A percentile compares a stretch with the other conserved stretches of the same genome.
These are phyloP conservation scores for Phrynocephalus vlangalii DNA, from an alignment of 2,797 vertebrate species.

Conservation along the genomic window DNA sequence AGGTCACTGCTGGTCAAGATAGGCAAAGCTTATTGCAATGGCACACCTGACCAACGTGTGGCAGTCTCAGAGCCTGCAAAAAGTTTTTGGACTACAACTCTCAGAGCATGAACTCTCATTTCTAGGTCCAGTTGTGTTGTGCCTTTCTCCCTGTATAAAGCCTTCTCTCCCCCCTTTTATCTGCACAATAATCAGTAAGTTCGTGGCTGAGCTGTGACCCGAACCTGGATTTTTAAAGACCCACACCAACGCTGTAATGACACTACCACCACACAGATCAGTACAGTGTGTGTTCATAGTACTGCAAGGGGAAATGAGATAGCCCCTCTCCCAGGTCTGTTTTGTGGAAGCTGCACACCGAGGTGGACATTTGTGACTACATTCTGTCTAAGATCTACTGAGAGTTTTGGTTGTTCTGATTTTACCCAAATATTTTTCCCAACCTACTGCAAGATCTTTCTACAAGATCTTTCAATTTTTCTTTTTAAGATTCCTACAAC, in stretches of 20 bases:
- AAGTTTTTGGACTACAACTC: no score
- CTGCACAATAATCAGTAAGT: neutral
- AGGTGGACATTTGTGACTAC: neutral
- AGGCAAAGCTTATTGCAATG: neutral
- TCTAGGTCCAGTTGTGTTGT: no score
- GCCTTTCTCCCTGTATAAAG: neutral
- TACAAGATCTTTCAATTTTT: neutral
- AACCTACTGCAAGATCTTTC: neutral
- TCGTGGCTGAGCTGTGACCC: neutral
- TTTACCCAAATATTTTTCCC: neutral
- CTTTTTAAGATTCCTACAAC: neutral
- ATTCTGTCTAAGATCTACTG: neutral
- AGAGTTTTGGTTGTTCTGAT: neutral
- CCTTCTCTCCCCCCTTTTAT: neutral
- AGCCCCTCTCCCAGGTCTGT: neutral
- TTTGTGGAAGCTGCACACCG: neutral
- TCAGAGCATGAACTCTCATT: no score
- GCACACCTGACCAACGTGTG: no score
- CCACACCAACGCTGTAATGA: neutral
- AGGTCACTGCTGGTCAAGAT: neutral
- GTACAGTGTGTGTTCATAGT: neutral
- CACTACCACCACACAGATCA: neutral
- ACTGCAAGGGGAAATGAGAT: neutral
- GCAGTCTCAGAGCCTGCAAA: no score
- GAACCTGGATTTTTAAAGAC: neutral